Base-by-base conservation (phyloP, 2,888 invertebrate genomes). In the Polydrusus pterygomalis region DNA sequence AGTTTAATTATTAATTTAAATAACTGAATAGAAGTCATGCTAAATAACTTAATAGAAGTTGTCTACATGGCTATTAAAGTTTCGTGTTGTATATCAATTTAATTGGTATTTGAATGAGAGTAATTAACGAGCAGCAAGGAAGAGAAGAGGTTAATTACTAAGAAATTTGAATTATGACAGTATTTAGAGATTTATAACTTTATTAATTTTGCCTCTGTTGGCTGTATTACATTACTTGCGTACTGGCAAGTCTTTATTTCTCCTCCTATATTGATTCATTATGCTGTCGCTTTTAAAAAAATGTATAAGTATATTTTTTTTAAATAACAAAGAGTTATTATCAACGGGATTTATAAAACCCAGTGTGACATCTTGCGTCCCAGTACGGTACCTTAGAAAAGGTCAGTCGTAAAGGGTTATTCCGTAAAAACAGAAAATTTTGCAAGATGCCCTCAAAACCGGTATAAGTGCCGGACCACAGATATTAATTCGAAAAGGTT, bases 91-190 rank as follows among this genome's bases (percentile, higher is more conserved):
- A 67, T 49, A 64, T 38, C 67, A 65, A 75, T 75, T 75, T 43
- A 75, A 75, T 75, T 75, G 75, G 18, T 60, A 51, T 47, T 65
- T 75, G 70, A 75, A 75, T 75, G 40, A 47, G 49, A 60, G 47
- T 75, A 70, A 75, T 75, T 75, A 75, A 56, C 65, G 34, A 45
- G 69, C 70, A 18, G 20, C 74, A 40, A 65, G 63, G 51, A 70
- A 40, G 65, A 70, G 75, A 75, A 70, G 65, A 75, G 75, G 70
- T 75, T 75, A 75, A 75, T 75, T 70, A 75, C 70, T 75, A 40
- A 75, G 70, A 70, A 65, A 75, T 75, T 70, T 25, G 64, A 74
- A 64, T 74, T 69, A 74, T 74, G 56, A 69, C 74, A 68, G 68
- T 73, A 73, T 73, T 73, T 67, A 73, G 67, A 60, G 60, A 73